Evolutionary conservation across 2,113 vertebrate species (phyloP).

Genomic region (Antennarius striatus): DNA sequence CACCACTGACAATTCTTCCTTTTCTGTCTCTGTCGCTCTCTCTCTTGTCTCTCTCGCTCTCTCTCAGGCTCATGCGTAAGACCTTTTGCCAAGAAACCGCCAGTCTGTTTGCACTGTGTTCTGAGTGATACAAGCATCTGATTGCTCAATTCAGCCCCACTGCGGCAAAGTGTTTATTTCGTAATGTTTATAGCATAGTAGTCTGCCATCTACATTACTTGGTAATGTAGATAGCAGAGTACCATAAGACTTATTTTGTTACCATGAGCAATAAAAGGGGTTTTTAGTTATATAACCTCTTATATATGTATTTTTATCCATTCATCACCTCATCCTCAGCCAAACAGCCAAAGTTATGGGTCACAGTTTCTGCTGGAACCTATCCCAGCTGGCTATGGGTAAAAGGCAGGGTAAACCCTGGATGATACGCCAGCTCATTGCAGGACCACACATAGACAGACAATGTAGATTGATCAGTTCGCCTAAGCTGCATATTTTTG

Average conservation of each 20-base stretch:
- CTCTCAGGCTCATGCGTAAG: constrained; percentile 21
- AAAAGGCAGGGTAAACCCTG: too few relatives aligned
- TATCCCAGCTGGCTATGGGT: too few relatives aligned
- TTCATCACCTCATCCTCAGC: background rate
- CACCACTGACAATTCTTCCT: constrained; percentile 48
- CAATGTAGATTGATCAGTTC: too few relatives aligned
- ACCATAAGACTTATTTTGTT: constrained; percentile 1
- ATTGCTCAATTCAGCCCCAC: constrained; percentile 45
- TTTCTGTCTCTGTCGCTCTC: constrained; percentile 23
- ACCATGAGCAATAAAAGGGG: constrained; percentile 3
- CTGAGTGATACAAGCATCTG: constrained; percentile 51
- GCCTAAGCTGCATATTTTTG: too few relatives aligned
- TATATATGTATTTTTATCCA: background rate
- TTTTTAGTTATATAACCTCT: constrained; percentile 14
- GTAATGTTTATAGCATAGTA: background rate
- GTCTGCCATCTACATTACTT: background rate
- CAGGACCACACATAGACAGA: too few relatives aligned
- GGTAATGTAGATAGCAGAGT: background rate
- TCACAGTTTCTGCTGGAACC: too few relatives aligned
- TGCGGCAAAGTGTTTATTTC: constrained; percentile 29
- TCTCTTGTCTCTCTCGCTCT: constrained; percentile 23
- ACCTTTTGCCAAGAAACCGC: constrained; percentile 49
- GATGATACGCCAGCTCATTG: too few relatives aligned
- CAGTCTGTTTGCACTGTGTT: constrained; percentile 52
- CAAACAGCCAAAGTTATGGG: too few relatives aligned